Conservation (phyloP, 1,140 invertebrate genomes). For the Dreissena polymorpha region DNA sequence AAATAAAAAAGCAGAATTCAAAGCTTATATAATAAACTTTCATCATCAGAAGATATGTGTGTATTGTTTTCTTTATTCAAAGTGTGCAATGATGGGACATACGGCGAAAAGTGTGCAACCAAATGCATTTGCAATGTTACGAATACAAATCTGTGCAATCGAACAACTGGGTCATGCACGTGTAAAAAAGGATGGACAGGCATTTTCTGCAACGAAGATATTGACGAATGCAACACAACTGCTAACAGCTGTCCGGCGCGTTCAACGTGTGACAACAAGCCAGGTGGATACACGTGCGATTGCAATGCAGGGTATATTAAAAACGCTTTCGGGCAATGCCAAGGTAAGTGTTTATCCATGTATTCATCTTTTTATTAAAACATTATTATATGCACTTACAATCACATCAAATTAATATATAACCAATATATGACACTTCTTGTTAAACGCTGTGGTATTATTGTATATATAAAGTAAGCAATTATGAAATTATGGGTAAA, state of each 20-base stretch:
- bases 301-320: constrained; percentile 14
- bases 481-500: no score
- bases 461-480: no score
- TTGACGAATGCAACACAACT: constrained; percentile 2
- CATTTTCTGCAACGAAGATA: neutral
- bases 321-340: constrained; percentile 4
- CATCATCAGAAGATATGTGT: no score
- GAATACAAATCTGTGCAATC: constrained; percentile 22
- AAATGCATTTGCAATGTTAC: neutral
- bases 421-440: neutral
- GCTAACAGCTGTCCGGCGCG: neutral
- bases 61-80: no score
- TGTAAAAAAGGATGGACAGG: constrained; percentile 46
- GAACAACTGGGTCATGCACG: constrained; percentile 16
- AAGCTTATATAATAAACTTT: no score
- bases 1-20: no score
- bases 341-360: neutral
- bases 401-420: neutral
- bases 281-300: neutral
- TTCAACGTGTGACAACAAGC: constrained; percentile 12
- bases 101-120: constrained; percentile 16
- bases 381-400: neutral
- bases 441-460: neutral
- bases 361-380: neutral
- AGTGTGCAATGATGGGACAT: constrained; percentile 18